These are phyloP conservation scores for Lineus longissimus DNA, from an alignment of 1,140 invertebrate species.

Conservation along the genomic window DNA sequence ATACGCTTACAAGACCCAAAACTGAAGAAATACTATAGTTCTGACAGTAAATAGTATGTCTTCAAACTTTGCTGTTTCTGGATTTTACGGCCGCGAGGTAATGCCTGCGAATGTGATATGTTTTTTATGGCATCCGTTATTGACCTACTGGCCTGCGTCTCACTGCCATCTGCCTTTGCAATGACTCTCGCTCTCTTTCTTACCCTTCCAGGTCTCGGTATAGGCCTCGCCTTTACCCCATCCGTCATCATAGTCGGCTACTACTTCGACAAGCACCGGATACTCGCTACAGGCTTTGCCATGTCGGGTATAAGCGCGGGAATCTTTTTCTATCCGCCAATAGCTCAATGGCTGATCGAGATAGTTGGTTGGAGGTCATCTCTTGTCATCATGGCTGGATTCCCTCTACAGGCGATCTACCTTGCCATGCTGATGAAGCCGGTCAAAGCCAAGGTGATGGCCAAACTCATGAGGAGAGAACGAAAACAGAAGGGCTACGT, in stretches of 20 bases:
- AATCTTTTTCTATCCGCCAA: slow-evolving; percentile 67
- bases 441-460: background rate
- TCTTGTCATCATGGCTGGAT: slow-evolving; percentile 80
- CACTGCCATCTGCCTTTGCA: too few species aligned
- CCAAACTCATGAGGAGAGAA: background rate
- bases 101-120: too few species aligned
- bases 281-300: slow-evolving; percentile 80
- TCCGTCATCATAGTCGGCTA: slow-evolving; percentile 62
- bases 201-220: slow-evolving; percentile 25
- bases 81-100: too few species aligned
- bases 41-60: too few species aligned
- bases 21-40: too few species aligned
- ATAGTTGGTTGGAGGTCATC: slow-evolving; percentile 67
- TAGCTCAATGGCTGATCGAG: slow-evolving; percentile 63
- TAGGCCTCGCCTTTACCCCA: slow-evolving; percentile 17
- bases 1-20: too few species aligned
- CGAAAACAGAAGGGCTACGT: background rate
- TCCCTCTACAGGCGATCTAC: slow-evolving; percentile 63
- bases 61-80: too few species aligned
- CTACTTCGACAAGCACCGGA: slow-evolving; percentile 83
- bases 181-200: background rate
- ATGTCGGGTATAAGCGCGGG: slow-evolving; percentile 86
- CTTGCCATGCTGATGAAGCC: slow-evolving; percentile 21
- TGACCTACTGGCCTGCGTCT: too few species aligned
- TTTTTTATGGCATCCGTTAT: too few species aligned